A percentile compares a stretch with the other conserved stretches of the same genome.
These are phyloP conservation scores for Oxycera nigricornis DNA, from an alignment of 2,888 invertebrate species.

Conservation along the genomic window DNA sequence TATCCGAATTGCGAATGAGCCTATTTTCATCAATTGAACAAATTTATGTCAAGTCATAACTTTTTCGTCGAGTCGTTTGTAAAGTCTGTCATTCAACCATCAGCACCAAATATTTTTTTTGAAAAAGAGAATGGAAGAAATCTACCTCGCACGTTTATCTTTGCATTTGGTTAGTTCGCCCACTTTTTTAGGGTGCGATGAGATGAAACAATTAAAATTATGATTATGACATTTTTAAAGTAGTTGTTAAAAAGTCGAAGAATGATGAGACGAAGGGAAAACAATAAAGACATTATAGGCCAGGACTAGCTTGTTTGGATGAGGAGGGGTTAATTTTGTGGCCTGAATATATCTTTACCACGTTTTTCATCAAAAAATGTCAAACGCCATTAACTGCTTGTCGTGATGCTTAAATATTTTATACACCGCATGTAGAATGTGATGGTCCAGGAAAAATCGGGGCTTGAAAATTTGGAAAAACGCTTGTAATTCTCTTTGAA, in stretches of 20 bases:
- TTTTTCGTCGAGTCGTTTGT: constrained; percentile 22
- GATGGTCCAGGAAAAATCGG: no score
- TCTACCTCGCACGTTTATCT: no score
- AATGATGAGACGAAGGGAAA: constrained; percentile 12
- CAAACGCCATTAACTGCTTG: constrained; percentile 45
- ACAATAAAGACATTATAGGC: constrained; percentile 41
- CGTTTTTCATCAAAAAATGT: constrained; percentile 42
- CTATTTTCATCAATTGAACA: constrained; percentile 39
- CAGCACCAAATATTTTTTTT: not conserved
- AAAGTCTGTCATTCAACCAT: constrained; percentile 36
- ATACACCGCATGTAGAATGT: not conserved
- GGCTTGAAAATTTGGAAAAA: no score
- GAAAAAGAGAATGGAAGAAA: not conserved
- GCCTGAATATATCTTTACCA: not conserved
- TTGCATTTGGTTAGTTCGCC: not conserved
- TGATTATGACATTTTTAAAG: constrained; percentile 45
- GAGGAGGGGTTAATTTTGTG: constrained; percentile 18
- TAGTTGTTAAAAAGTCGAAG: constrained; percentile 36
- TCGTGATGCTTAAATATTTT: constrained; percentile 19
- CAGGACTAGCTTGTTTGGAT: not conserved
- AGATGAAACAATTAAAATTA: constrained; percentile 45
- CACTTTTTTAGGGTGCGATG: not conserved
- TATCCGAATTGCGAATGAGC: constrained; percentile 1
- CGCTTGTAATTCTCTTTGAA: no score
- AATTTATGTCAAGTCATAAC: constrained; percentile 47